These are phyloP conservation scores for Sciurus vulgaris DNA, from an alignment of 2,797 vertebrate species.

Conservation along the genomic window DNA sequence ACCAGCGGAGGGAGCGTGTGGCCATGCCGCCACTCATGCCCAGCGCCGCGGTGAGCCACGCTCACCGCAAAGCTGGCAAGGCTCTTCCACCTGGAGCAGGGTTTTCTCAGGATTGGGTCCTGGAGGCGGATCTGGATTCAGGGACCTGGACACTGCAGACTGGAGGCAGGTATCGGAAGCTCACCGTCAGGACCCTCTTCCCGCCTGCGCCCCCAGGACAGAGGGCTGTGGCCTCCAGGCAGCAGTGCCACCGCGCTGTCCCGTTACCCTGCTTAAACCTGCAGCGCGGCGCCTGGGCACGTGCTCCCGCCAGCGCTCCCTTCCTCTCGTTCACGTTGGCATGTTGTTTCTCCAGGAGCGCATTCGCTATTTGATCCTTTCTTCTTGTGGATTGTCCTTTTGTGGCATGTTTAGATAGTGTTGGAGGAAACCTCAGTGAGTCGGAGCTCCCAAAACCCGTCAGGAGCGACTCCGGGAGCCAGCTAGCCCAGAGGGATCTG, in stretches of 20 bases:
- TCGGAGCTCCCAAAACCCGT: neutral
- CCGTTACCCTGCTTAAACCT: neutral
- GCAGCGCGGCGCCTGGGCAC: neutral
- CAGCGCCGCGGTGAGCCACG: accelerated
- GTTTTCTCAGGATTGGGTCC: neutral
- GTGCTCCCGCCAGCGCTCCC: neutral
- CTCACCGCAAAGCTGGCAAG: too few relatives aligned
- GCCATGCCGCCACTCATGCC: accelerated
- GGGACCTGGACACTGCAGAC: neutral
- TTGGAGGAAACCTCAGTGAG: neutral
- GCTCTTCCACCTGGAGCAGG: neutral
- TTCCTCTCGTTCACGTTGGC: neutral
- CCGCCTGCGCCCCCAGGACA: accelerated
- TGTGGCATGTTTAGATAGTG: neutral
- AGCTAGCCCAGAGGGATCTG: neutral
- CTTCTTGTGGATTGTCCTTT: neutral
- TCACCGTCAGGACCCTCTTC: accelerated
- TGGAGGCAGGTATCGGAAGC: accelerated
- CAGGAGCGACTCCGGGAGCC: neutral
- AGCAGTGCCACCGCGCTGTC: neutral
- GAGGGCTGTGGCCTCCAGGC: accelerated
- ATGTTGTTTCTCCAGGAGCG: neutral
- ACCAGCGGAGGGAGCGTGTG: accelerated
- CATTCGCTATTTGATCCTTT: neutral
- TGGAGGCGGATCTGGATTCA: accelerated